Base-by-base conservation (phyloP, 2,113 vertebrate genomes). In the Brachirus orientalis region DNA sequence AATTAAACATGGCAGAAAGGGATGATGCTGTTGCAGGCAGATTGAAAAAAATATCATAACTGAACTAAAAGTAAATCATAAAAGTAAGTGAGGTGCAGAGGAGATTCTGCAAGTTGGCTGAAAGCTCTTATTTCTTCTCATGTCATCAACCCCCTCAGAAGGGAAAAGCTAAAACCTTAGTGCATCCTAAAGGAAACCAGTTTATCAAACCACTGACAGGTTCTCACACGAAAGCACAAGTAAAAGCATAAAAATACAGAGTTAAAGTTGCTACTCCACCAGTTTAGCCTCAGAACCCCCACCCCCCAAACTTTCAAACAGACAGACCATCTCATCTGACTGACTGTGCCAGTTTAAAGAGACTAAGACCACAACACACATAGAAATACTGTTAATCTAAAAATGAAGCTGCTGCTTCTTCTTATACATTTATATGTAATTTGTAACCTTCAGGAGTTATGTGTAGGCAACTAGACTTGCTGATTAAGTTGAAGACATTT, bases 231-330 rank as follows among this genome's bases (percentile, higher is more conserved):
- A 28, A 28, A 28, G 28, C 6, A 18, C 46, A 60, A 45, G 6
- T 10, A 48, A 16, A 38, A 45, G 10, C 7, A 53, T 52, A 7
- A 40, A 10, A 7, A 17, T 6, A 5, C 8, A 14, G 33, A 56
- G 22, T 19, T 3, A 28, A 50, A 56, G 18, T 47, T 73, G 47
- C 63, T 72, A 63, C 55, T 76, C 47, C 20, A 33, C 50, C 50
- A 56, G 36, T 72, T 10, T 19, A 12, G 48, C 14, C 10, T 19
- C 7, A 10, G 46, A 48, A 20, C 46, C 18, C 8, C 19, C 19
- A 8, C 8, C 3, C 10, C 6, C 43, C 12, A 44, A 16, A 46
- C 7, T n/a, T 17, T 8, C 17, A n/a, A 5, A 5, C 5, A n/a
- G n/a, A n/a, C n/a, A n/a, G n/a, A n/a, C n/a, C n/a, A n/a, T n/a